phyloP scores from a whole-genome alignment of 2,113 vertebrate species.

The Epinephelus cyanopodus region DNA sequence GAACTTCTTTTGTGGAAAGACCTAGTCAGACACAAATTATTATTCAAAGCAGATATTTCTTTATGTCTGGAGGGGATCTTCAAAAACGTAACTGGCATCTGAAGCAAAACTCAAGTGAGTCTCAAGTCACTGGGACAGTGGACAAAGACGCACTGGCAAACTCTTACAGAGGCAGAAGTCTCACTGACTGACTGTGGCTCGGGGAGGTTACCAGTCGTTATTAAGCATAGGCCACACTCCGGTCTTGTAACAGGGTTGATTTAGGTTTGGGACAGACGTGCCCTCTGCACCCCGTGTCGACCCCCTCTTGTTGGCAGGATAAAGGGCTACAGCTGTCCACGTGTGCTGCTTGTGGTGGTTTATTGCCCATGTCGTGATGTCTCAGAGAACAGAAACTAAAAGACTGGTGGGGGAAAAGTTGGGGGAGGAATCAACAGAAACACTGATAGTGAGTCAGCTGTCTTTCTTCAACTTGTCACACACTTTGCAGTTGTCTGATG shows the following conservation, averaged over 20 bases:
- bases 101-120: not conserved
- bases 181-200: conserved; percentile 17
- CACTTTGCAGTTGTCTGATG: not conserved
- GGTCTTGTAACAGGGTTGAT: conserved; percentile 55
- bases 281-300: conserved; percentile 65
- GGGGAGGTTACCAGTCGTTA: conserved; percentile 44
- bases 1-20: not conserved
- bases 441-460: conserved; percentile 32
- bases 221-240: conserved; percentile 39
- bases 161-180: not conserved
- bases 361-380: conserved; percentile 65
- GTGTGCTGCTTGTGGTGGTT: conserved; percentile 67
- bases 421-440: conserved; percentile 46
- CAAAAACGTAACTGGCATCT: not conserved
- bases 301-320: conserved; percentile 69
- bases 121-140: not conserved
- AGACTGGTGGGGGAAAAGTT: conserved; percentile 27
- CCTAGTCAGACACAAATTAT: not conserved
- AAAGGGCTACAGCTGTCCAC: conserved; percentile 64
- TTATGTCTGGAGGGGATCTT: not conserved
- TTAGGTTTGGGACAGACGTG: conserved; percentile 63
- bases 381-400: conserved; percentile 27
- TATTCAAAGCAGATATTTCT: not conserved
- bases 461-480: conserved; percentile 47
- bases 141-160: not conserved